phyloP scores from a whole-genome alignment of 2,113 vertebrate genomes.

The Trochalopteron elliotii region DNA sequence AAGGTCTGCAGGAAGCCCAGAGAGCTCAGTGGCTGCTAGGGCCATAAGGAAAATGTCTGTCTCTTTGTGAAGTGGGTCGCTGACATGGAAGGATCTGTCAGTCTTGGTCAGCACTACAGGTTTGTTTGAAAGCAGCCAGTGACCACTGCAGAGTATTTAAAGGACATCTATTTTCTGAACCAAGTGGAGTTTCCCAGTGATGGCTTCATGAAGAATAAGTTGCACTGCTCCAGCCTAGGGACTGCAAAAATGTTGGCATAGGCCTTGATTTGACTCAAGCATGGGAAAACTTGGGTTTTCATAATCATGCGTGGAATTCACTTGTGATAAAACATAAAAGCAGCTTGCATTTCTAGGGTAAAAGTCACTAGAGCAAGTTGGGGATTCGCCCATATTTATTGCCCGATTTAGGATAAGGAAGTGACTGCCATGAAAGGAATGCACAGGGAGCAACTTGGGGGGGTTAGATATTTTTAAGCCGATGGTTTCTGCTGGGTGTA shows the following conservation, averaged over 20 bases:
- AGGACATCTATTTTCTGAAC: not conserved
- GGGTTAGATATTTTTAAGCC: constrained; percentile 33
- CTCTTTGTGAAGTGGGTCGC: not conserved
- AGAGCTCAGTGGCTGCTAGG: not conserved
- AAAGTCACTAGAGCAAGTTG: constrained; percentile 27
- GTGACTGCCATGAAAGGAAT: constrained; percentile 48
- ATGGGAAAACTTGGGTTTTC: constrained; percentile 36
- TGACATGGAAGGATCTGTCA: fast-evolving
- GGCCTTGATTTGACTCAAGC: not conserved
- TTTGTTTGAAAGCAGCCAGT: not conserved
- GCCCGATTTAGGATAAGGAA: constrained; percentile 14
- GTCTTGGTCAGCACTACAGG: not conserved
- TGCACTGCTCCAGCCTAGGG: not conserved
- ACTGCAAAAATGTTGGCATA: not conserved
- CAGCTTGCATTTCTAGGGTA: constrained; percentile 3
- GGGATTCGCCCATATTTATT: constrained; percentile 11
- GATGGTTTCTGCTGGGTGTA: not conserved
- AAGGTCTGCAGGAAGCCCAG: not conserved
- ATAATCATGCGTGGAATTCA: not conserved
- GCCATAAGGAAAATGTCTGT: not conserved
- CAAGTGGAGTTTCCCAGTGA: not conserved
- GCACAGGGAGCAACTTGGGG: not conserved
- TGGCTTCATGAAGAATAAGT: not conserved
- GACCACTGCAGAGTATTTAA: not conserved
- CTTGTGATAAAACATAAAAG: constrained; percentile 35